These are phyloP conservation scores for Polypterus senegalus DNA, from an alignment of 2,113 vertebrate species.

Conservation along the genomic window DNA sequence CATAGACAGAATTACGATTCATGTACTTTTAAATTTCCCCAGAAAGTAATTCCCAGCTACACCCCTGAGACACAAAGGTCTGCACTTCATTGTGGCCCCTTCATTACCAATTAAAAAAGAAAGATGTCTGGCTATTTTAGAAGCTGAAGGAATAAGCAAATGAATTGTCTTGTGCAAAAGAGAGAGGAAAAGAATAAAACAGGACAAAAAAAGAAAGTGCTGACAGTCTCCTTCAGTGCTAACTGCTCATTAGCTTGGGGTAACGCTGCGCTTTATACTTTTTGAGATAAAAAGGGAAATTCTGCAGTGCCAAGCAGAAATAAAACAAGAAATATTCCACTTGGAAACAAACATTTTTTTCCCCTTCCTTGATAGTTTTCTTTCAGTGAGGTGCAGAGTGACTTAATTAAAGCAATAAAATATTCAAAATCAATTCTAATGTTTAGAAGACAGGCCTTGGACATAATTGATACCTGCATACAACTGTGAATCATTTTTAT, in stretches of 20 bases:
- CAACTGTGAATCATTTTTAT: constrained; percentile 8
- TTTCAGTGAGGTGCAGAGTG: constrained; percentile 23
- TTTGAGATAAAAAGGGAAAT: constrained; percentile 15
- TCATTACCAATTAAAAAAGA: constrained; percentile 1
- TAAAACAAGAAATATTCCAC: constrained; percentile 1
- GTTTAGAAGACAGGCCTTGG: constrained; percentile 19
- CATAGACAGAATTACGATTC: too few species aligned
- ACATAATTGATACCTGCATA: constrained; percentile 24
- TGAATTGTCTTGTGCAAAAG: constrained; percentile 4
- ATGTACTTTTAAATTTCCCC: too few species aligned
- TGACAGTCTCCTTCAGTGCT: background rate
- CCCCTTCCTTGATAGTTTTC: constrained; percentile 27
- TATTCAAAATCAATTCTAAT: constrained; percentile 38
- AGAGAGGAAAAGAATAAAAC: constrained; percentile 14
- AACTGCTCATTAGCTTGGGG: background rate
- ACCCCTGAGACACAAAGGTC: too few species aligned
- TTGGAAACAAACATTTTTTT: constrained; percentile 27
- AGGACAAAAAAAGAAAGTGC: constrained; percentile 8
- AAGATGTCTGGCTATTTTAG: constrained; percentile 17
- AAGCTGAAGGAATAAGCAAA: constrained; percentile 18
- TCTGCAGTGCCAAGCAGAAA: constrained; percentile 17
- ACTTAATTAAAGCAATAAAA: constrained; percentile 43
- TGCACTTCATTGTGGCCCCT: too few species aligned
- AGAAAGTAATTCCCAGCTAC: too few species aligned
- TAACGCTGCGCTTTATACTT: constrained; percentile 16